Conservation (phyloP, 2,888 invertebrate genomes). For the Pristionchus japonicus region DNA sequence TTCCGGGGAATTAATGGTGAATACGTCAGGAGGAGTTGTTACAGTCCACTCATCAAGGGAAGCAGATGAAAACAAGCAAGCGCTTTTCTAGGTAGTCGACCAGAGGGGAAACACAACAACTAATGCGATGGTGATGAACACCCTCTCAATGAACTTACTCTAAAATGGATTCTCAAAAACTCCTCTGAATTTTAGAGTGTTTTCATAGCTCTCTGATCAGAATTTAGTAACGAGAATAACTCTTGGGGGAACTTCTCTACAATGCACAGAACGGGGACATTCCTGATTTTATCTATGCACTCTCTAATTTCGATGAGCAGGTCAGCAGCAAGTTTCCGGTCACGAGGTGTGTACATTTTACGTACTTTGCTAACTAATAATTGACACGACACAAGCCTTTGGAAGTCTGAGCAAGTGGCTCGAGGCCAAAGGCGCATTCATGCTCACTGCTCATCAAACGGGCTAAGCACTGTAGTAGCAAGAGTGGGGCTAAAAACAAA, state of each 20-base stretch:
- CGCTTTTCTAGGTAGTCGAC: not conserved
- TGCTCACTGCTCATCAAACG: not conserved
- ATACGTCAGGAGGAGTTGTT: not conserved
- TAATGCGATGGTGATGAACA: not conserved
- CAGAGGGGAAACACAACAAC: not conserved
- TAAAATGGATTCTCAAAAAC: too few species aligned
- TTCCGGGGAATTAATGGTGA: too few species aligned
- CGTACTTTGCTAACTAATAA: not conserved
- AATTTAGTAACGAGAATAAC: too few species aligned
- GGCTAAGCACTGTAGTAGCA: not conserved
- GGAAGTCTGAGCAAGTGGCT: not conserved
- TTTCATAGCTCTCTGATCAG: too few species aligned
- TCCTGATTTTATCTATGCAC: not conserved
- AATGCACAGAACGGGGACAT: not conserved
- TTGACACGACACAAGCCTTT: not conserved
- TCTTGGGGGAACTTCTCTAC: too few species aligned
- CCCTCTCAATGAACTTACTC: not conserved
- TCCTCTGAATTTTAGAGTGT: too few species aligned
- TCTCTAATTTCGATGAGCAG: not conserved
- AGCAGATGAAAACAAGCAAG: not conserved
- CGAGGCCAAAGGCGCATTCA: not conserved
- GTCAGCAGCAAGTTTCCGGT: not conserved
- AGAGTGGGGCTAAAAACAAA: not conserved
- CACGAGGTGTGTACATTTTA: not conserved
- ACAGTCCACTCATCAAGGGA: not conserved